Conservation (phyloP, 2,113 vertebrate genomes). For the Dromiciops gliroides region DNA sequence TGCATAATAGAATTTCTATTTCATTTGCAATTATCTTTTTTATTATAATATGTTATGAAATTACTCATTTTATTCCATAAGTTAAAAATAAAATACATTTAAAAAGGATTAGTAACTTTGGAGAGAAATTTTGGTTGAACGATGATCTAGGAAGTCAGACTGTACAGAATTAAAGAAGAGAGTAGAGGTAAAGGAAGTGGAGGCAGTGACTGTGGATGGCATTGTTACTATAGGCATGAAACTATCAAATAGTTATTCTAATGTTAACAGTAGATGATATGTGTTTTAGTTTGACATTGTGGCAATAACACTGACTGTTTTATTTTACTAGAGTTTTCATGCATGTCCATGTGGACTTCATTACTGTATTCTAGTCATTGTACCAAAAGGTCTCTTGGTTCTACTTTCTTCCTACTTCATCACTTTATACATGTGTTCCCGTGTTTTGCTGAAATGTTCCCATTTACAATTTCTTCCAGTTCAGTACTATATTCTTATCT, state of each 20-base stretch:
- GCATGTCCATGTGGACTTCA: neutral
- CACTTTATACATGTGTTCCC: neutral
- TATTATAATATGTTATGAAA: neutral
- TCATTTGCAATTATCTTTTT: neutral
- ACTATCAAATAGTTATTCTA: neutral
- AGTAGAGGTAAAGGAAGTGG: neutral
- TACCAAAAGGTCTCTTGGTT: neutral
- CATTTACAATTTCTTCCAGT: neutral
- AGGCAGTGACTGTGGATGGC: neutral
- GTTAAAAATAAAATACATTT: too few relatives aligned
- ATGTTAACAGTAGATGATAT: neutral
- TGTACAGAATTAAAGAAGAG: neutral
- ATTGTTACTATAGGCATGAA: neutral
- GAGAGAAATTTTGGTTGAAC: neutral
- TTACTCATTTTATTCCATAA: neutral
- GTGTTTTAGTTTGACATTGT: neutral
- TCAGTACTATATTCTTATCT: neutral
- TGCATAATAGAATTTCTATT: neutral
- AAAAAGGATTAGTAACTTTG: neutral
- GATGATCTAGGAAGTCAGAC: neutral
- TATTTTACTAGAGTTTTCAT: neutral
- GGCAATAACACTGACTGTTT: neutral
- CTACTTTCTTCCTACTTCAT: neutral
- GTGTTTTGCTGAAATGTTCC: neutral
- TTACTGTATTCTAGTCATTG: neutral